Base-by-base conservation (phyloP, 2,113 vertebrate genomes). In the Grammomys surdaster region DNA sequence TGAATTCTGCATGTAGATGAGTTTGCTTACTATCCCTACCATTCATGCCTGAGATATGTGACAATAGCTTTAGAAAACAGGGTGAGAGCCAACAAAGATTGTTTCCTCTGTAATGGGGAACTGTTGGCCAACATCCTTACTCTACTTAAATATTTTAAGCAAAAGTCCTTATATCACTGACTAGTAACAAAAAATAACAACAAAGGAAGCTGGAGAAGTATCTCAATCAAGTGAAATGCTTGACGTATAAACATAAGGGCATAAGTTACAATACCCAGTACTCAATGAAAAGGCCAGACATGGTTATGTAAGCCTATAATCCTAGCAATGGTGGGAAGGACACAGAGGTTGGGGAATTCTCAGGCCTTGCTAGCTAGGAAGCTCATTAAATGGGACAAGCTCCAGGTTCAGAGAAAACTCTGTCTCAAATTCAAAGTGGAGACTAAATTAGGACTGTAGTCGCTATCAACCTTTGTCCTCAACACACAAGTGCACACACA, bases 61-160 rank as follows among this genome's bases (percentile, higher is more conserved):
- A n/a, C 5, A 84, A 40, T 81, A 89, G 76, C 51, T 76, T 58
- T 7, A 81, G 80, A 92, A 40, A 94, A 94, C 2, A 85, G 46
- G 20, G 40, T 65, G 1, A 24, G 28, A 91, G 28, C 22, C 48
- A 63, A 73, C 13, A 89, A 72, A 26, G 46, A 36, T 22, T 16
- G 81, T 88, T 48, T 95, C 33, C 24, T 80, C 8, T 56, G 81
- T 48, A 31, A 9, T 4, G 6, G 46, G 46, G 63, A 88, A 89
- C 36, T 90, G 1, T 88, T 70, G 19, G 72, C n/a, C 31, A 80
- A 77, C 70, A 93, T 75, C 67, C 76, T 95, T 20, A 90, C 7
- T 94, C n/a, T 9, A 85, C 36, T 94, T 60, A 90, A 72, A 77
- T 87, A 92, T 94, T 90, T 95, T 88, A 95, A 93, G 51, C 5